Evolutionary conservation across 2,113 vertebrate genomes (phyloP).

Genomic region (Orycteropus afer): DNA sequence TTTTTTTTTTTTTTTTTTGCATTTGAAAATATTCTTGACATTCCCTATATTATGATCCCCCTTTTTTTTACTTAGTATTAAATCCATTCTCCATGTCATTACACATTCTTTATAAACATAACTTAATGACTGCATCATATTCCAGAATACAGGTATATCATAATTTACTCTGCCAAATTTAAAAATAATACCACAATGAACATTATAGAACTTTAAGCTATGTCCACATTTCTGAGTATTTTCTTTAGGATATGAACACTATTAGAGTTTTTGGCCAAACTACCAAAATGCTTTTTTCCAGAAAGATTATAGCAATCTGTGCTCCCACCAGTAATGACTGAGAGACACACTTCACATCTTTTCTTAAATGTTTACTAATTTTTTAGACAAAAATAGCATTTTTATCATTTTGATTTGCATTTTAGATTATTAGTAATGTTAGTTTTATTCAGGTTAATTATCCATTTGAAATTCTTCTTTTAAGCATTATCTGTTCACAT

Average conservation of each 20-base stretch:
- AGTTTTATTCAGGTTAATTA: background rate
- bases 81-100: slow-evolving; percentile 5
- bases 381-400: background rate
- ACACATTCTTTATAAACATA: slow-evolving; percentile 40
- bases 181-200: slow-evolving; percentile 49
- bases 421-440: background rate
- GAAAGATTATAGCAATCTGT: background rate
- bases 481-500: background rate
- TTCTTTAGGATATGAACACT: slow-evolving; percentile 38
- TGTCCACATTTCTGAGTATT: slow-evolving; percentile 30
- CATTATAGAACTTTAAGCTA: background rate
- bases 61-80: slow-evolving; percentile 53
- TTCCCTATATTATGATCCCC: background rate
- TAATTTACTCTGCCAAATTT: slow-evolving; percentile 56
- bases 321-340: background rate
- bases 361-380: background rate
- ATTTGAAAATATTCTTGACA: slow-evolving; percentile 35
- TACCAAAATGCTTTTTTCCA: slow-evolving; percentile 20
- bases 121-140: slow-evolving; percentile 13
- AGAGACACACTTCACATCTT: background rate
- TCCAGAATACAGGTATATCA: slow-evolving; percentile 37
- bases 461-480: background rate
- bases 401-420: background rate
- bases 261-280: background rate
- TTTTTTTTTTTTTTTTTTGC: background rate